Evolutionary conservation across 2,888 invertebrate genomes (phyloP), one percentile per base, ranked within the genome.

Genomic region (Tinea semifulvella): DNA sequence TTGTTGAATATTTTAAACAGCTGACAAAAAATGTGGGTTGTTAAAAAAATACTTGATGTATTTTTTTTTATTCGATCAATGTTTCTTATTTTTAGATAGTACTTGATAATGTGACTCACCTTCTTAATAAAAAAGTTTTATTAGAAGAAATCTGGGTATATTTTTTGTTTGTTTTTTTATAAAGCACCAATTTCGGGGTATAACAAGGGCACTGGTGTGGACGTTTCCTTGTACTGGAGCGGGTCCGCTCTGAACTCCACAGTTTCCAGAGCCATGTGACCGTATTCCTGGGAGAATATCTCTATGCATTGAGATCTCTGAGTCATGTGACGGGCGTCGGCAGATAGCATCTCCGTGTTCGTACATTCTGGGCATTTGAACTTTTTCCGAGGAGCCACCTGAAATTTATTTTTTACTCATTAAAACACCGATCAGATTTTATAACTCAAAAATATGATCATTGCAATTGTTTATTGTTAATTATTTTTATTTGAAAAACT

Each of bases 191-290:
- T 91, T 59, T 77, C 77, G 51, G 93, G 94, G 63, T 94, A 96
- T 44, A 90, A 82, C 60, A 94, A 96, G 11, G 97, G 84, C 59
- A 92, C 90, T 46, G 91, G 91, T 0, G 95, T 90, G 61, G 91
- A 89, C 47, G 88, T 84, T 63, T 96, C 95, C 60, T 89, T 88
- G 66, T 93, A 98, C 43, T 98, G 86, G 2, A 98, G 91, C 1
- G 98, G 97, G 77, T 98, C 98, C 0, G 96, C 97, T 38, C 98
- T 80, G 72, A 96, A 98, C 73, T 98, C 96, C 0, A 96, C 91
- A 0, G 91, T 85, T 55, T 87, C 86, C 7, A 98, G 74, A 0
- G 97, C 94, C 93, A 96, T 94, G 28, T 85, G 84, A 0, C 94
- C 93, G 68, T 94, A 97, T 14, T 90, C 85, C 43, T 85, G 79